Percentiles rank a stretch among this genome's conserved stretches.
Conservation (phyloP, 2,797 vertebrate genomes). For the Dendrocincla tyrannina region DNA sequence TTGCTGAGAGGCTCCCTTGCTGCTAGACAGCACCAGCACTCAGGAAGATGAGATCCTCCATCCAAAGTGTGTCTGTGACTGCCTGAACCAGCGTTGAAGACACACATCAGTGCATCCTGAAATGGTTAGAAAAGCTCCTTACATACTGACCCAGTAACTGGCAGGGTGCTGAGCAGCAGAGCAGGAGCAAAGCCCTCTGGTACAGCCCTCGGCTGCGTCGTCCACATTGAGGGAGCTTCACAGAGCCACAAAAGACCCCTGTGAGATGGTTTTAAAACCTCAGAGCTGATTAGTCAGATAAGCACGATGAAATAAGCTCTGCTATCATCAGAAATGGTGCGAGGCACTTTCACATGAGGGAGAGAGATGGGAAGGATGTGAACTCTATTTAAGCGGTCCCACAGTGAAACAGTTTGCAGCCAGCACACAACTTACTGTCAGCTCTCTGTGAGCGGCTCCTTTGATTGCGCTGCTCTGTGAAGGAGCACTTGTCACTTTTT, state of each 20-base stretch:
- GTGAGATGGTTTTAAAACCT: background rate
- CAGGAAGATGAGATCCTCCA: background rate
- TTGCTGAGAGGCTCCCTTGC: background rate
- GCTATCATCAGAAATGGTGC: background rate
- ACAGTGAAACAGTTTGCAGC: background rate
- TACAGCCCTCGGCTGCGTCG: fast-evolving
- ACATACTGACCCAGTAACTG: background rate
- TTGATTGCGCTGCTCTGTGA: constrained; percentile 28
- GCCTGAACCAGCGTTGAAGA: background rate
- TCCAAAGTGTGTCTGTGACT: background rate
- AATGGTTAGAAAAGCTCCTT: background rate
- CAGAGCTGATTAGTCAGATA: background rate
- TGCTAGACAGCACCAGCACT: background rate
- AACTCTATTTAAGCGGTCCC: background rate
- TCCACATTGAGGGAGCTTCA: background rate
- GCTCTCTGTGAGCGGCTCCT: constrained; percentile 6
- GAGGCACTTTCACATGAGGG: background rate
- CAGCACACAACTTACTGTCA: background rate
- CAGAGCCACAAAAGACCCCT: background rate
- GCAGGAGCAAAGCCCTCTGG: background rate
- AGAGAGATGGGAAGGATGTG: constrained; percentile 6
- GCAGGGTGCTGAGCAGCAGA: background rate
- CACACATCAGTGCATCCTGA: background rate
- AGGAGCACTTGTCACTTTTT: constrained; percentile 55
- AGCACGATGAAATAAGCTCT: background rate